These are phyloP conservation scores for Muscina levida DNA, from an alignment of 2,888 invertebrate genomes.

Conservation along the genomic window DNA sequence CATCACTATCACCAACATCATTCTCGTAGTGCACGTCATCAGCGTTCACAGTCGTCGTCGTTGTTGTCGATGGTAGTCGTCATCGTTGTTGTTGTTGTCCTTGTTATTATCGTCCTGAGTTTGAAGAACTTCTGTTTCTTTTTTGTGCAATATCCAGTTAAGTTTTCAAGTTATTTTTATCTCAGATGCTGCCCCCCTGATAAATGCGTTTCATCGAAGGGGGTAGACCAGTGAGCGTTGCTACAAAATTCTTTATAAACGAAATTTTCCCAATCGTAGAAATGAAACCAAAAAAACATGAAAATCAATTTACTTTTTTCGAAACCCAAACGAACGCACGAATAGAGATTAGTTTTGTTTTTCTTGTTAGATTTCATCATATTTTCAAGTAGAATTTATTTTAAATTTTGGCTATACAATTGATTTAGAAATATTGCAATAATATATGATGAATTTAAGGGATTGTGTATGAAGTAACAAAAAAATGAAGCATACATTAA, in stretches of 20 bases:
- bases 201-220: slow-evolving; percentile 10
- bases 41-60: no score
- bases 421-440: no score
- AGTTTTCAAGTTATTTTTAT: slow-evolving; percentile 32
- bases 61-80: background rate
- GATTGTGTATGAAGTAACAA: no score
- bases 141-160: slow-evolving; percentile 11
- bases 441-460: no score
- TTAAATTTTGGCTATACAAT: no score
- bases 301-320: slow-evolving; percentile 33
- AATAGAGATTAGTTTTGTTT: background rate
- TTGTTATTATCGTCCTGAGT: background rate
- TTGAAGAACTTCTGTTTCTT: background rate
- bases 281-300: slow-evolving; percentile 13
- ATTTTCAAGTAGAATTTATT: background rate
- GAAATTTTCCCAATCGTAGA: background rate
- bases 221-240: background rate
- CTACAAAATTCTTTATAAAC: background rate
- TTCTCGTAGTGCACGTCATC: background rate
- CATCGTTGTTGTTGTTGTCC: background rate
- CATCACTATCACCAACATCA: background rate
- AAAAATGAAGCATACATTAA: background rate
- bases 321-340: background rate
- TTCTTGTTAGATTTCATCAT: background rate
- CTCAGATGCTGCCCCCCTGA: background rate